phyloP scores from a whole-genome alignment of 2,888 invertebrate species.

The Eupsilia transversa region DNA sequence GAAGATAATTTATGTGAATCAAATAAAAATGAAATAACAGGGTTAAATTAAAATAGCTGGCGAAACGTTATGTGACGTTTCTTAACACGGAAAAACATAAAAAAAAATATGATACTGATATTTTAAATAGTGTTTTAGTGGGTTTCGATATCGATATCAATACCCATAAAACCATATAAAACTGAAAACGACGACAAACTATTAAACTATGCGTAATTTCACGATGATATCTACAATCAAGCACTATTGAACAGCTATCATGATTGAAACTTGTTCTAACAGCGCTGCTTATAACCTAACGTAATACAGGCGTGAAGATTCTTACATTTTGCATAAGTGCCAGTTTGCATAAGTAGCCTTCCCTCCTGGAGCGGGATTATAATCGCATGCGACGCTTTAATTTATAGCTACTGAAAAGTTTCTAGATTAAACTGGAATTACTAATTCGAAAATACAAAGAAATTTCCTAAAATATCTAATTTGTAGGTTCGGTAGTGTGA shows the following conservation, averaged over 20 bases:
- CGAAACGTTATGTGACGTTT: not conserved
- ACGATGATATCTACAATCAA: not conserved
- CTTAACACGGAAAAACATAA: not conserved
- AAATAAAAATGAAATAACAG: not conserved
- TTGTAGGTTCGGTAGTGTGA: not conserved
- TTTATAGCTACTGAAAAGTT: slow-evolving; percentile 59
- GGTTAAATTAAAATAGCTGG: not conserved
- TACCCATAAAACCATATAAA: too few relatives aligned
- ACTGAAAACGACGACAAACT: not conserved
- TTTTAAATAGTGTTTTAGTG: not conserved
- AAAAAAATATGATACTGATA: not conserved
- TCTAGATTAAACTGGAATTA: slow-evolving; percentile 48
- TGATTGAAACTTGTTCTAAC: slow-evolving; percentile 35
- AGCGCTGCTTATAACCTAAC: slow-evolving; percentile 37
- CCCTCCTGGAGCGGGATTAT: slow-evolving; percentile 58
- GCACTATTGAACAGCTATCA: not conserved
- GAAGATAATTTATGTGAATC: not conserved
- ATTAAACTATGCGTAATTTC: not conserved
- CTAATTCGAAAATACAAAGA: slow-evolving; percentile 49
- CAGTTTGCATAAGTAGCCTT: slow-evolving; percentile 65
- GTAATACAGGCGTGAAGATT: slow-evolving; percentile 53
- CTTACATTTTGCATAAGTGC: slow-evolving; percentile 62
- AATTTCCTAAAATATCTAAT: slow-evolving; percentile 28
- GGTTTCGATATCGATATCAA: not conserved
- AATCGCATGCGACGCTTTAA: slow-evolving; percentile 59